Evolutionary conservation across 37 sponge, comb jelly and placozoan species (phyloP).

Genomic region (Ianthella basta): DNA sequence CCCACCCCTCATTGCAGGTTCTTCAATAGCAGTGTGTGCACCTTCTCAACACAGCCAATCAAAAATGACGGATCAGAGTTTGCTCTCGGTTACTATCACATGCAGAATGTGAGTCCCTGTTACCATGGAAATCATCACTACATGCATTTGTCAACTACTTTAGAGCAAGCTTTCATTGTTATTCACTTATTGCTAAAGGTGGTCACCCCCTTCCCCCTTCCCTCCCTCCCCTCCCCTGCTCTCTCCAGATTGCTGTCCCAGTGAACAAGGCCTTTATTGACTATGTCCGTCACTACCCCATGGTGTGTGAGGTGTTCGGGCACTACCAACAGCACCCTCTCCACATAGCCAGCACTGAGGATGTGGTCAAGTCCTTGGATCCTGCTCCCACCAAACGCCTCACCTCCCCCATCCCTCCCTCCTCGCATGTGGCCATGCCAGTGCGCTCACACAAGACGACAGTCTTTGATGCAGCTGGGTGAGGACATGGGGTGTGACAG

Average conservation of each 20-base stretch:
- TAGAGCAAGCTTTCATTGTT: too few species aligned
- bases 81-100: slow-evolving; percentile 76
- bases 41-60: slow-evolving; percentile 71
- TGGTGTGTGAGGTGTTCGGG: slow-evolving; percentile 88
- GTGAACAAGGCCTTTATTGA: slow-evolving; percentile 61
- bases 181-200: too few species aligned
- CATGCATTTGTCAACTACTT: neutral
- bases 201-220: neutral
- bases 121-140: too few species aligned
- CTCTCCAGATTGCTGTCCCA: slow-evolving; percentile 54
- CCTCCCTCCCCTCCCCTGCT: neutral
- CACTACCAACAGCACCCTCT: slow-evolving; percentile 88
- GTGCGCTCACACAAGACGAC: slow-evolving; percentile 5
- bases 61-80: slow-evolving; percentile 74
- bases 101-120: slow-evolving; percentile 63
- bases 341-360: slow-evolving; percentile 74
- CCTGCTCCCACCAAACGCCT: slow-evolving; percentile 9
- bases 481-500: neutral
- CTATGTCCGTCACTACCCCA: slow-evolving; percentile 72
- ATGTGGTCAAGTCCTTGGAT: slow-evolving; percentile 25
- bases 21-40: slow-evolving; percentile 39
- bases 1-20: slow-evolving; percentile 37
- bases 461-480: slow-evolving; percentile 34
- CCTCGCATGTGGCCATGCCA: slow-evolving; percentile 30
- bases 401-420: slow-evolving; percentile 52